Percentiles rank a stretch among this genome's conserved stretches.
phyloP scores from a whole-genome alignment of 2,797 vertebrate genomes.

The Acrossocheilus wenchowensis region DNA sequence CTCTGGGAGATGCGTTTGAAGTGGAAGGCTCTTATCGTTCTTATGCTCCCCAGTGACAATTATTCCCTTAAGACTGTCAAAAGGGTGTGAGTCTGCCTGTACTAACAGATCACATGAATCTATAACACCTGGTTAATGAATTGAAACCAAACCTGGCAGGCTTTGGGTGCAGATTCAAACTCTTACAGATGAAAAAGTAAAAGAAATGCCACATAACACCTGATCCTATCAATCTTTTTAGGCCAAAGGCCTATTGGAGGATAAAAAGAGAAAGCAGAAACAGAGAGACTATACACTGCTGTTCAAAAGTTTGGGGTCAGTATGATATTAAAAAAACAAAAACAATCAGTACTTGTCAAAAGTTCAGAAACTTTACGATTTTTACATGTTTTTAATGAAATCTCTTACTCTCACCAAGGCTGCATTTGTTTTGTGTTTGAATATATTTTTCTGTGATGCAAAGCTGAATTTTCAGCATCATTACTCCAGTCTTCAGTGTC shows the following conservation, averaged over 20 bases:
- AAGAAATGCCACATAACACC: conserved; percentile 1
- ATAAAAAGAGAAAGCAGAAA: background rate
- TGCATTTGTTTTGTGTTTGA: background rate
- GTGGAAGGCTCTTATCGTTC: conserved; percentile 60
- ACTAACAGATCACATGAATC: conserved; percentile 41
- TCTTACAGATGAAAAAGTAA: background rate
- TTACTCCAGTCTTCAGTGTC: background rate
- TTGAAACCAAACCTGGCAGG: background rate
- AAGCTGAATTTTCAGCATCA: background rate
- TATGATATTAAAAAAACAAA: background rate
- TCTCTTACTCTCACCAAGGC: background rate
- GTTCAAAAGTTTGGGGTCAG: background rate
- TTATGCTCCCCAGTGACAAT: conserved; percentile 59
- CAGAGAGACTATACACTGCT: background rate
- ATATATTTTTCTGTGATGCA: background rate
- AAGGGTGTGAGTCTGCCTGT: conserved; percentile 51
- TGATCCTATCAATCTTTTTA: background rate
- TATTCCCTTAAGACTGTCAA: conserved; percentile 59
- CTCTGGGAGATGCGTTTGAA: conserved; percentile 66
- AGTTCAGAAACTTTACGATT: background rate
- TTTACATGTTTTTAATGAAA: background rate
- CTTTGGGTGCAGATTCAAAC: background rate
- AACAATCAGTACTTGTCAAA: background rate
- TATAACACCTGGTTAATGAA: conserved; percentile 13
- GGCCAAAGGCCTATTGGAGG: background rate